Conservation (phyloP, 2,797 vertebrate species). For the Sphenopsis melanotis region DNA sequence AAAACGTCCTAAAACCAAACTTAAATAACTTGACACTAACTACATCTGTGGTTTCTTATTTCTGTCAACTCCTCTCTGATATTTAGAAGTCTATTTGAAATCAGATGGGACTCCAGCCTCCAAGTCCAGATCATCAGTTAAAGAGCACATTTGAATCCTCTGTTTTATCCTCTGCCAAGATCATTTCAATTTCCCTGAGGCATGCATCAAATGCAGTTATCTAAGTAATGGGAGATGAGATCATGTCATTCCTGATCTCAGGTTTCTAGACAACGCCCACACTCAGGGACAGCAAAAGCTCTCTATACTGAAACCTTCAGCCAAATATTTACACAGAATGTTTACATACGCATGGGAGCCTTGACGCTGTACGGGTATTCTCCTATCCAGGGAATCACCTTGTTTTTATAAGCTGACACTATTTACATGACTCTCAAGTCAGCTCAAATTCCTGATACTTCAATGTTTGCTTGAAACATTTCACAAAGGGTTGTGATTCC, state of each 20-base stretch:
- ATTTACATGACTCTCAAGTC: constrained; percentile 66
- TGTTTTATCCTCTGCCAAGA: constrained; percentile 59
- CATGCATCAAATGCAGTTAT: constrained; percentile 63
- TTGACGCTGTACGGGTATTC: background rate
- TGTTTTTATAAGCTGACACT: constrained; percentile 67
- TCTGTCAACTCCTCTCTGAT: constrained; percentile 63
- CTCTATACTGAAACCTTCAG: constrained; percentile 42
- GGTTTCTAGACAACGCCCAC: constrained; percentile 59
- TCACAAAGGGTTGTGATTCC: constrained; percentile 32
- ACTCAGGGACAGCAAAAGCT: constrained; percentile 51
- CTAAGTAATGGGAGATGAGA: constrained; percentile 61
- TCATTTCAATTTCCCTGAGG: constrained; percentile 58
- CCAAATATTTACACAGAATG: constrained; percentile 62
- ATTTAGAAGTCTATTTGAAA: constrained; percentile 66
- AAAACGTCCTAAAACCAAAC: constrained; percentile 39
- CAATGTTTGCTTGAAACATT: constrained; percentile 58
- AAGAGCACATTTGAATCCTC: constrained; percentile 62
- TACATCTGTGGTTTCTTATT: constrained; percentile 55
- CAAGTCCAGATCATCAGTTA: constrained; percentile 62
- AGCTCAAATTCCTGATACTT: constrained; percentile 56
- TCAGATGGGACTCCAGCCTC: constrained; percentile 59
- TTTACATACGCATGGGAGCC: constrained; percentile 58
- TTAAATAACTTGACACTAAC: constrained; percentile 64
- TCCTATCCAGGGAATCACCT: constrained; percentile 60
- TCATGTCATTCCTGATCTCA: constrained; percentile 65